Evolutionary conservation across 2,888 invertebrate genomes (phyloP), one percentile per base, ranked within the genome.

Genomic region (Smittia aterrima): DNA sequence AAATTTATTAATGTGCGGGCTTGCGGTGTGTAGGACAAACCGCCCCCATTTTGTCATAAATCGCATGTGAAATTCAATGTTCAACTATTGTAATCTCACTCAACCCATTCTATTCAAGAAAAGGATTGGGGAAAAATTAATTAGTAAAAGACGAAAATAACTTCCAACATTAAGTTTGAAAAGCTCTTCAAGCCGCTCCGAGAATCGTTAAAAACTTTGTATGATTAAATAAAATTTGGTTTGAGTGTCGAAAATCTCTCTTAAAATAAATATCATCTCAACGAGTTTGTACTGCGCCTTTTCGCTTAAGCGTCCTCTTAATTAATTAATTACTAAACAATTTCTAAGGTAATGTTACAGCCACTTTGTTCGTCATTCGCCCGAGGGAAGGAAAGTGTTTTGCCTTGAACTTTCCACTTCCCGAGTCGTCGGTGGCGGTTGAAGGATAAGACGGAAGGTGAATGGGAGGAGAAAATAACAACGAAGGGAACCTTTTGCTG

Each of bases 301-400:
- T 32, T 47, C 11, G 16, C 47, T 47, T 16, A 47, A 47, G 47
- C 11, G 47, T 47, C 16, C 47, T 47, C 47, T 47, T 47, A 47
- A 47, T 47, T 47, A 47, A 47, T 47, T 47, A 47, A 32, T 32
- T 32, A 32, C 11, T 6, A 47, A 47, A 47, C 47, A 47, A 47
- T 47, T 47, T 47, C 47, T 6, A 47, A 47, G 47, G 47, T 47
- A 47, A 47, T 47, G 47, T 47, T 47, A 47, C 11, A 47, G 47
- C 16, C 16, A 47, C n/a, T 47, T 47, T 32, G 32, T 32, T 32
- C 47, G 47, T 16, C 47, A 47, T 47, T 54, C 16, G 16, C 20
- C 20, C 16, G 18, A 58, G 9, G 58, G 22, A 20, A 58, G 20
- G 11, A 62, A 62, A 54, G 20, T 1, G 6, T 24, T 7, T 62